These are phyloP conservation scores for Spondyliosoma cantharus DNA, from an alignment of 2,797 vertebrate species.

Conservation along the genomic window DNA sequence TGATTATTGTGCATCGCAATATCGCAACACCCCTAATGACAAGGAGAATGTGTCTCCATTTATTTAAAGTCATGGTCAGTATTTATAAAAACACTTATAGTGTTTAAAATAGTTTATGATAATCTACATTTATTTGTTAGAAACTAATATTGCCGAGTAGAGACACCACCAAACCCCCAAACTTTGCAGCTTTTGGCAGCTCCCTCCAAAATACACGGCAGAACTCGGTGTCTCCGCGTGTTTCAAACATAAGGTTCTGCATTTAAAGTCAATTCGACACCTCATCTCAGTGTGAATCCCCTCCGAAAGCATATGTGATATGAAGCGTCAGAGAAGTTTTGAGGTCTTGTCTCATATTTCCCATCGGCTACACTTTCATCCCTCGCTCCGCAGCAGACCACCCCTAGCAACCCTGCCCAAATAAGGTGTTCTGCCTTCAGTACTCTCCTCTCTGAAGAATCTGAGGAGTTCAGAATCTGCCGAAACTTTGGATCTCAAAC, in stretches of 20 bases:
- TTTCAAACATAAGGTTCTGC: conserved; percentile 77
- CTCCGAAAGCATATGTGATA: conserved; percentile 76
- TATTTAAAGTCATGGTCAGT: conserved; percentile 10
- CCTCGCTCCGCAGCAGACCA: conserved; percentile 76
- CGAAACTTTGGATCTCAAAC: conserved; percentile 82
- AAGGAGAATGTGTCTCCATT: background rate
- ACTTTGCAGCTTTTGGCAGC: conserved; percentile 74
- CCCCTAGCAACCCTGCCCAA: conserved; percentile 79
- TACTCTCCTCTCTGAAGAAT: conserved; percentile 75
- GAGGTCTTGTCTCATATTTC: conserved; percentile 82
- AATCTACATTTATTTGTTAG: background rate
- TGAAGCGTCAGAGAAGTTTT: conserved; percentile 76
- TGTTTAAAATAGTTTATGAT: background rate
- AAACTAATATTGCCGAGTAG: conserved; percentile 28
- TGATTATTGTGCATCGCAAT: too few species aligned
- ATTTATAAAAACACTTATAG: background rate
- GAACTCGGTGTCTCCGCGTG: conserved; percentile 67
- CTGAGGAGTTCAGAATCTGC: conserved; percentile 79
- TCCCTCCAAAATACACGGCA: conserved; percentile 61
- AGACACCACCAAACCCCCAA: conserved; percentile 60
- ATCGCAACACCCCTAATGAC: too few species aligned
- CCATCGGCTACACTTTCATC: conserved; percentile 85
- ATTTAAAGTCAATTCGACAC: conserved; percentile 83
- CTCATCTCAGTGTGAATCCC: conserved; percentile 78
- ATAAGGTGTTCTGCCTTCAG: conserved; percentile 81